phyloP scores from a whole-genome alignment of 2,113 vertebrate genomes.

The Nettapus auritus region DNA sequence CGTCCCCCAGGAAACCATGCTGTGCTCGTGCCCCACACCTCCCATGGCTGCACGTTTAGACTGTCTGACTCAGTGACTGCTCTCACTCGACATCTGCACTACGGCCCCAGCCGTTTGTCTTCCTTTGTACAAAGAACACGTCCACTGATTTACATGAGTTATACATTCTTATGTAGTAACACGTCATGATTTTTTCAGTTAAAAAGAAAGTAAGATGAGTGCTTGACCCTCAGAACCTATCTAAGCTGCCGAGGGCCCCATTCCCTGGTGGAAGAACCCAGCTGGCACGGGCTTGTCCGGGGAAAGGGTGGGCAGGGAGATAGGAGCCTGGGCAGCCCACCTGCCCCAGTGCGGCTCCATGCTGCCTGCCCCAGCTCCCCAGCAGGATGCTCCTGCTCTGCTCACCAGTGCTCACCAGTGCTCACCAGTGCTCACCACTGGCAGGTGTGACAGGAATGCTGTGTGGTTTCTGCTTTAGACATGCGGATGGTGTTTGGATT shows the following conservation, averaged over 20 bases:
- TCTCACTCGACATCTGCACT: neutral
- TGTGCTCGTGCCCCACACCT: neutral
- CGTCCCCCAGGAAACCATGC: rapidly evolving
- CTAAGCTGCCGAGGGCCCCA: neutral
- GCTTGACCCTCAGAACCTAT: neutral
- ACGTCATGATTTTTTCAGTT: neutral
- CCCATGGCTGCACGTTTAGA: rapidly evolving
- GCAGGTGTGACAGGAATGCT: neutral
- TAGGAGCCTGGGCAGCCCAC: no score
- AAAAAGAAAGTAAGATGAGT: neutral
- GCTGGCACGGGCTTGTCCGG: rapidly evolving
- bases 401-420: neutral
- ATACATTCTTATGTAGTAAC: neutral
- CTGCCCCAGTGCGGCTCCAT: no score
- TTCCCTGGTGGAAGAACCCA: rapidly evolving
- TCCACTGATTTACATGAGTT: neutral
- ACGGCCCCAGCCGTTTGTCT: neutral
- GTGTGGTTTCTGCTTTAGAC: neutral
- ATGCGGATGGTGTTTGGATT: neutral
- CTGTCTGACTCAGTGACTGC: rapidly evolving
- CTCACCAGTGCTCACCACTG: neutral
- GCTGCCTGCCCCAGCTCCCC: no score
- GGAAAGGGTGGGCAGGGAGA: neutral
- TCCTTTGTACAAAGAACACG: neutral
- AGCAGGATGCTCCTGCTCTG: no score